Percentiles rank a stretch among this genome's conserved stretches.
phyloP scores from a whole-genome alignment of 2,888 invertebrate genomes.

The Linyphia triangularis region DNA sequence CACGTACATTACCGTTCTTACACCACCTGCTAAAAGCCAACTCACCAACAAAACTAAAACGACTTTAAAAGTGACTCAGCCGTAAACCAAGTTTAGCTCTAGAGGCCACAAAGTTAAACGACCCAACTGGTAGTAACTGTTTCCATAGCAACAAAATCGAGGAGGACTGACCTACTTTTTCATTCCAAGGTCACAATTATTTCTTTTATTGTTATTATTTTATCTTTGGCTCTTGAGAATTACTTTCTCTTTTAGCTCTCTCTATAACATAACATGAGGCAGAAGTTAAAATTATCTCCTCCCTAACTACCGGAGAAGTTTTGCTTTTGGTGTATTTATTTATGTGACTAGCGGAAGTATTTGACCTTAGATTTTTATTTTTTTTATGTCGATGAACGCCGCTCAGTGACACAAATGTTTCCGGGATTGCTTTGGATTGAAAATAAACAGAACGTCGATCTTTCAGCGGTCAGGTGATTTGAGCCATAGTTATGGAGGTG shows the following conservation, averaged over 20 bases:
- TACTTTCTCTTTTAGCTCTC: conserved; percentile 38
- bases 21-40: conserved; percentile 64
- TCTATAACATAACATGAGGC: conserved; percentile 6
- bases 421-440: too few relatives aligned
- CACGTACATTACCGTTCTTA: conserved; percentile 32
- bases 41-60: conserved; percentile 41
- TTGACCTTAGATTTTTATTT: conserved; percentile 48
- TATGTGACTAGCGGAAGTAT: conserved; percentile 10
- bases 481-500: too few relatives aligned
- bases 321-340: conserved; percentile 35
- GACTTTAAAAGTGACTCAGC: conserved; percentile 55
- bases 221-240: conserved; percentile 6
- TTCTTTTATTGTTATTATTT: background rate
- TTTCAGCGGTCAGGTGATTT: too few relatives aligned
- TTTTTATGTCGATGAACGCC: conserved; percentile 44
- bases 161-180: conserved; percentile 66
- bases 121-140: conserved; percentile 43
- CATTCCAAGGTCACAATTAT: conserved; percentile 53
- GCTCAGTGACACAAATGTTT: too few relatives aligned
- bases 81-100: conserved; percentile 48
- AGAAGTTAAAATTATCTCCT: conserved; percentile 44
- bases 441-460: too few relatives aligned
- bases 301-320: background rate
- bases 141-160: conserved; percentile 44
- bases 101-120: conserved; percentile 56